A percentile compares a stretch with the other conserved stretches of the same genome.
Conservation (phyloP, 2,113 vertebrate genomes). For the Embiotoca jacksoni region DNA sequence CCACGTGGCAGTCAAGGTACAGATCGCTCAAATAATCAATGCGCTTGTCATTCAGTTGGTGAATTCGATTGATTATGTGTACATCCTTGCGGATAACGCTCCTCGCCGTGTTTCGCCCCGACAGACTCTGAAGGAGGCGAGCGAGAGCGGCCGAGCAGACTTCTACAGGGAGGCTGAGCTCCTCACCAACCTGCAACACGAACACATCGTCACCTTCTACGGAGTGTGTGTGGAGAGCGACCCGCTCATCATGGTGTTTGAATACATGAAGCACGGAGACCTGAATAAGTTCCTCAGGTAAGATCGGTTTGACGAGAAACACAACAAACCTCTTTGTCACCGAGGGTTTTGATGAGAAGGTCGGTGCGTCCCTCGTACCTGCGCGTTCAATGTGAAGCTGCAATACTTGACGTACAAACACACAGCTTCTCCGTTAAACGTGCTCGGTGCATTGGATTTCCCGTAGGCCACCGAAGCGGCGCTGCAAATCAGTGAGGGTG, state of each 20-base stretch:
- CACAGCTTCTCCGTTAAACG: no score
- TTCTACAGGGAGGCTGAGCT: conserved; percentile 98
- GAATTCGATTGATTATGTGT: conserved; percentile 8
- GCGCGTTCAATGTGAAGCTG: no score
- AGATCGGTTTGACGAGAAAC: not conserved
- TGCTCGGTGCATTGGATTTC: no score
- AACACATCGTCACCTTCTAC: conserved; percentile 98
- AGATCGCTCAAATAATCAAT: not conserved
- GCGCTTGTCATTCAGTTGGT: not conserved
- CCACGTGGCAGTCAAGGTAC: conserved; percentile 98
- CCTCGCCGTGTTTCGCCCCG: not conserved
- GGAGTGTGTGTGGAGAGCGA: conserved; percentile 97
- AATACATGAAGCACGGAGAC: conserved; percentile 99
- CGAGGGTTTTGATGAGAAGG: no score
- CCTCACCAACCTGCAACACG: conserved; percentile 96
- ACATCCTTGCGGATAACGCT: not conserved
- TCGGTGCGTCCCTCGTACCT: no score
- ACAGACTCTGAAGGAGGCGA: conserved; percentile 97
- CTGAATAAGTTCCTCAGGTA: conserved; percentile 99
- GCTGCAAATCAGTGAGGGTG: no score
- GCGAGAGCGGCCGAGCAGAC: conserved; percentile 95
- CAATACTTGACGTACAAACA: no score
- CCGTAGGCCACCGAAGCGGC: no score
- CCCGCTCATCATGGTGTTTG: conserved; percentile 99
- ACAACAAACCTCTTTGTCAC: no score